Evolutionary conservation across 2,888 invertebrate species (phyloP).

Genomic region (Phortica magna): DNA sequence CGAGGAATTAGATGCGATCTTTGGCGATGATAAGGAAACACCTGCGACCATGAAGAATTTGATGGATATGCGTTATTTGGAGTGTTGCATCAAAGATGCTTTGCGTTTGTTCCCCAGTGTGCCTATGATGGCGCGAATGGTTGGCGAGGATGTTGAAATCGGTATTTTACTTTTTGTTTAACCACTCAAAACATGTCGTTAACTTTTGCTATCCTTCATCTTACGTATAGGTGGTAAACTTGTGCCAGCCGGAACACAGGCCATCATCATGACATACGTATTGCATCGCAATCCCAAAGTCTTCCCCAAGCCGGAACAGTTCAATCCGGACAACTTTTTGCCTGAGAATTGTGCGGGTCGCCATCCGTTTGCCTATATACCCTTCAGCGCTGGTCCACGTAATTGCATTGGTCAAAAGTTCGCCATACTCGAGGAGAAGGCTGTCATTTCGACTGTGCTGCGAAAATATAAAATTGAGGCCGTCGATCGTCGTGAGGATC

Average conservation of each 20-base stretch:
- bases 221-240: constrained; percentile 67
- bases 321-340: constrained; percentile 86
- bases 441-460: constrained; percentile 80
- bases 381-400: constrained; percentile 85
- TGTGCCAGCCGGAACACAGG: constrained; percentile 79
- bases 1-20: constrained; percentile 79
- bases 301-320: constrained; percentile 84
- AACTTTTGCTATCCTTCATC: neutral
- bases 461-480: constrained; percentile 80
- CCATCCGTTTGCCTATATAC: constrained; percentile 84
- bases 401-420: constrained; percentile 81
- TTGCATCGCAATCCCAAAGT: constrained; percentile 83
- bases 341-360: constrained; percentile 81
- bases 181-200: neutral
- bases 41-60: constrained; percentile 81
- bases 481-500: constrained; percentile 80
- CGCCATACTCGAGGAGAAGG: constrained; percentile 81
- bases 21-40: constrained; percentile 77
- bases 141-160: constrained; percentile 80
- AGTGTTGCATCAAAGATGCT: constrained; percentile 85
- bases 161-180: constrained; percentile 77
- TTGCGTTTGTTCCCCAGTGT: constrained; percentile 84
- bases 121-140: constrained; percentile 81
- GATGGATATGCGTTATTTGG: constrained; percentile 83
- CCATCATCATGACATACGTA: constrained; percentile 82